Percentiles rank a stretch among this genome's conserved stretches.
Conservation (phyloP, 2,888 invertebrate genomes). For the Spodoptera exigua region DNA sequence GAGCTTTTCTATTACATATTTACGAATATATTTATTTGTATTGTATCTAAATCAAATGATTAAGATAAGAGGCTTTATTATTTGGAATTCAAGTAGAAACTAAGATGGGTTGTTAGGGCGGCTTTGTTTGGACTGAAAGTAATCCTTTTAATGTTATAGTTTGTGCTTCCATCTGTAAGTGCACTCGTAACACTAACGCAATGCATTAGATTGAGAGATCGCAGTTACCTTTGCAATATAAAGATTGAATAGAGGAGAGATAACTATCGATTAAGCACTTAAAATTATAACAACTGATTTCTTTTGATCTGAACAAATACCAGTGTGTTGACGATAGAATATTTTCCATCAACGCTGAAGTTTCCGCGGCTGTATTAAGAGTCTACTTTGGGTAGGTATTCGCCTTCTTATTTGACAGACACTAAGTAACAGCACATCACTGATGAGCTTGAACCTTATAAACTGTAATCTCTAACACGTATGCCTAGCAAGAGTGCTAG, state of each 20-base stretch:
- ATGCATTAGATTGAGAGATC: conserved; percentile 11
- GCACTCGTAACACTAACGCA: not conserved
- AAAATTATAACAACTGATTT: not conserved
- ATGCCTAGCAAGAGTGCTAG: too few species aligned
- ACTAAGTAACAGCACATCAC: too few species aligned
- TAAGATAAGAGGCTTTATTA: conserved; percentile 14
- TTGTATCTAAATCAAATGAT: conserved; percentile 10
- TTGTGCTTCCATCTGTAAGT: not conserved
- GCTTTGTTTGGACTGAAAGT: conserved; percentile 1
- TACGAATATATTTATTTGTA: conserved; percentile 2
- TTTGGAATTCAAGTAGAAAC: conserved; percentile 20
- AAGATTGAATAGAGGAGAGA: not conserved
- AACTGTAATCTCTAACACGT: too few species aligned
- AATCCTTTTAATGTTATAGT: conserved; percentile 4
- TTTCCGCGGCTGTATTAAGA: too few species aligned
- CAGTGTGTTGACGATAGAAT: too few species aligned
- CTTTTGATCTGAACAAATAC: too few species aligned
- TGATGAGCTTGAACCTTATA: too few species aligned
- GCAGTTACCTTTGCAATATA: conserved; percentile 1
- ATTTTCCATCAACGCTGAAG: too few species aligned
- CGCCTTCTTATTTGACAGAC: too few species aligned
- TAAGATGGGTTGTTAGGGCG: conserved; percentile 6
- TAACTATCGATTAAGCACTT: not conserved
- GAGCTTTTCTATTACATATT: conserved; percentile 20
- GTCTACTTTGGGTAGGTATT: too few species aligned